phyloP scores from a whole-genome alignment of 2,888 invertebrate species.

The Hofmannophila pseudospretella region DNA sequence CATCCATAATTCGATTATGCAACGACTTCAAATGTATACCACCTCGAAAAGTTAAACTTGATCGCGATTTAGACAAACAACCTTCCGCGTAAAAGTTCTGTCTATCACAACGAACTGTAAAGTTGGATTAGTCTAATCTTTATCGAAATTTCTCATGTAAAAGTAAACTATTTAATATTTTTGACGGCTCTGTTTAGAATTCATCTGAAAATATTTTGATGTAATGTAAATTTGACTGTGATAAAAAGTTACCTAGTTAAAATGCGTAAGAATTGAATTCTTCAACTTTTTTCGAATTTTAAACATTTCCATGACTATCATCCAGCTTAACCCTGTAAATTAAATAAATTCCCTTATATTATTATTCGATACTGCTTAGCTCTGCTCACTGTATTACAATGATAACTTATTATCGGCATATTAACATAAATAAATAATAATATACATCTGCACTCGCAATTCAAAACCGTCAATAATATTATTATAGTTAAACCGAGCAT shows the following conservation, averaged over 20 bases:
- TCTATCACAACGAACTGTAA: not conserved
- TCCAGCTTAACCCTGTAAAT: not conserved
- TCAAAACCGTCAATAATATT: slow-evolving; percentile 50
- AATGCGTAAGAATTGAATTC: slow-evolving; percentile 42
- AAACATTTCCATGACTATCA: not conserved
- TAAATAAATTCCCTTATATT: slow-evolving; percentile 1
- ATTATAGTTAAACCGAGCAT: slow-evolving; percentile 30
- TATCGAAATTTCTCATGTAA: slow-evolving; percentile 9
- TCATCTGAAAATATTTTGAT: slow-evolving; percentile 17
- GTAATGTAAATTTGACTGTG: slow-evolving; percentile 39
- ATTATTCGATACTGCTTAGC: no score
- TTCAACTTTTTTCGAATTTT: slow-evolving; percentile 1
- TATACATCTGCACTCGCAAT: slow-evolving; percentile 29
- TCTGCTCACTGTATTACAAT: no score
- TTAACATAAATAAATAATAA: slow-evolving; percentile 3
- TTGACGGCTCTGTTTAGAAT: slow-evolving; percentile 39
- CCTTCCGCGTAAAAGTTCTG: no score
- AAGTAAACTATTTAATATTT: slow-evolving; percentile 48
- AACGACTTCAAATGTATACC: not conserved
- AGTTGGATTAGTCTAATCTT: not conserved
- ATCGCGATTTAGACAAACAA: no score
- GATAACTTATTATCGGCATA: slow-evolving; percentile 3
- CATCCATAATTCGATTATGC: not conserved
- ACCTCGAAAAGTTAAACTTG: no score
- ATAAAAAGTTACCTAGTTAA: slow-evolving; percentile 48